Percentiles rank a stretch among this genome's conserved stretches.
These are phyloP conservation scores for Tanypteryx hageni DNA, from an alignment of 2,888 invertebrate species.

Conservation along the genomic window DNA sequence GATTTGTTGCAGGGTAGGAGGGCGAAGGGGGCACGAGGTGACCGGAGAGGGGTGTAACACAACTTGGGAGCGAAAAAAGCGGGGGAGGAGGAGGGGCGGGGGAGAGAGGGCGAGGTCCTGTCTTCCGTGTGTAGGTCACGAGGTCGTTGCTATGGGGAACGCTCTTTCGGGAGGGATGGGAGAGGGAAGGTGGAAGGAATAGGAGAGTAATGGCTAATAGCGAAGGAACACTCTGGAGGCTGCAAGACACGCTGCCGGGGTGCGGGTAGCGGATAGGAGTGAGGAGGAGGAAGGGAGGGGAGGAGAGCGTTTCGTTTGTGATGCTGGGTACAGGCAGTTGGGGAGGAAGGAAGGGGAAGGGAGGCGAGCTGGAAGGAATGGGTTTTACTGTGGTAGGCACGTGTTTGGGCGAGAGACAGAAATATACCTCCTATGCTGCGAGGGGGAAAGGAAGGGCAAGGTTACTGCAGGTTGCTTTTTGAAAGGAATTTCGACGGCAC, in stretches of 20 bases:
- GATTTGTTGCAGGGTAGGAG: neutral
- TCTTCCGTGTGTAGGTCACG: slow-evolving; percentile 58
- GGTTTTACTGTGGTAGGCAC: slow-evolving; percentile 30
- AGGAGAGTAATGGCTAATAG: slow-evolving; percentile 42
- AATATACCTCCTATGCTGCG: slow-evolving; percentile 21
- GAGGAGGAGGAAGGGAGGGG: neutral
- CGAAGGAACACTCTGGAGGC: neutral
- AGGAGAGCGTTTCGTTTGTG: neutral
- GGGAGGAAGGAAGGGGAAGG: neutral
- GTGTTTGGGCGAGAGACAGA: slow-evolving; percentile 49
- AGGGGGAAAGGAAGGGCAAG: slow-evolving; percentile 50
- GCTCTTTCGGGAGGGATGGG: slow-evolving; percentile 12
- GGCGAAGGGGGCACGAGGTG: neutral
- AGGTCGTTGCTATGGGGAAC: slow-evolving; percentile 56
- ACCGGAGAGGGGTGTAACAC: neutral
- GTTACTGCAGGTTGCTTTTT: slow-evolving; percentile 59
- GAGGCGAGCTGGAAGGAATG: neutral
- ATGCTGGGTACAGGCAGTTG: neutral
- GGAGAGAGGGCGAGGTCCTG: neutral
- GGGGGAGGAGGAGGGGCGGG: neutral
- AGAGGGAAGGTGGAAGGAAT: neutral
- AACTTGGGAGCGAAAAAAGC: neutral
- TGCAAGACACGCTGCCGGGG: neutral
- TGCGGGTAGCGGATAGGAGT: neutral
- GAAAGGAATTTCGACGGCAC: neutral